phyloP scores from a whole-genome alignment of 2,113 vertebrate genomes.

The Chamaea fasciata region DNA sequence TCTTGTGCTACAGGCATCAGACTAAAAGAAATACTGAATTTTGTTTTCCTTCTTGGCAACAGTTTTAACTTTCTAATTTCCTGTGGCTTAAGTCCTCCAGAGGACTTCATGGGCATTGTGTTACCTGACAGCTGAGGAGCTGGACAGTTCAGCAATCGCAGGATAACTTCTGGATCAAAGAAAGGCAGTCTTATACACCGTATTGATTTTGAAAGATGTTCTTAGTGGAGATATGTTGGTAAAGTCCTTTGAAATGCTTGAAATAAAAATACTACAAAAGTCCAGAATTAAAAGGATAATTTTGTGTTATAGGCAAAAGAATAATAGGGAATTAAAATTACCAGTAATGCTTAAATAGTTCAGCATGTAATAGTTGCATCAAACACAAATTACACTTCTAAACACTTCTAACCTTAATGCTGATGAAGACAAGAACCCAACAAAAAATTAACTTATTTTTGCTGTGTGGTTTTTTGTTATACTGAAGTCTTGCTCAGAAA shows the following conservation, averaged over 20 bases:
- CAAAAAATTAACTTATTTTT: background rate
- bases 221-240: background rate
- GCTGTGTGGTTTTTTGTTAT: background rate
- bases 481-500: background rate
- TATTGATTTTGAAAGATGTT: background rate
- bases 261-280: background rate
- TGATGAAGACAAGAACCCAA: background rate
- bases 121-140: background rate
- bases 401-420: background rate
- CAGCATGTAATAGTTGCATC: background rate
- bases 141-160: background rate
- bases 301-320: background rate
- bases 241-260: background rate
- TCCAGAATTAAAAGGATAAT: background rate
- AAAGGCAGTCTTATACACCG: background rate
- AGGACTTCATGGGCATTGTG: background rate
- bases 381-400: background rate
- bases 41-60: background rate
- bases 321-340: background rate
- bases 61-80: background rate
- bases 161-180: background rate
- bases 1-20: background rate
- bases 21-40: background rate
- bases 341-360: background rate
- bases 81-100: background rate